These are phyloP conservation scores for Augiades crinisus DNA, from an alignment of 2,888 invertebrate species.

Conservation along the genomic window DNA sequence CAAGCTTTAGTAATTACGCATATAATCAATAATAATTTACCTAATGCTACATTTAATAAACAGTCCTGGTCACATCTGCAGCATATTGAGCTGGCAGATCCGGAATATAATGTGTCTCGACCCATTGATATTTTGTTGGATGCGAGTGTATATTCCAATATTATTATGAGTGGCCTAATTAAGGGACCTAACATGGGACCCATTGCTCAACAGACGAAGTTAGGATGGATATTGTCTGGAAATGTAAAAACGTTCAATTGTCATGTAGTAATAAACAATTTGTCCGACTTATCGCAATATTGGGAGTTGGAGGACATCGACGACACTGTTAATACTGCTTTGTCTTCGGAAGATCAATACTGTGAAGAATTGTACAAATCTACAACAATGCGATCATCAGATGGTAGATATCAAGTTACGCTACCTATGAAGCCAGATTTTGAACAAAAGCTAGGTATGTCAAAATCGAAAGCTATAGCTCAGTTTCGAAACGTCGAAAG, in stretches of 20 bases:
- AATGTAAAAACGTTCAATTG: not conserved
- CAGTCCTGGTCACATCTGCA: not conserved
- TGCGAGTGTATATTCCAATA: not conserved
- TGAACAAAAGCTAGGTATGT: not conserved
- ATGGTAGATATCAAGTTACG: not conserved
- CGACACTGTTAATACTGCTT: not conserved
- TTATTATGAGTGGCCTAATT: not conserved
- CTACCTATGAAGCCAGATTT: not conserved
- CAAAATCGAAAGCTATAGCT: not conserved
- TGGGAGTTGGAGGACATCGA: not conserved
- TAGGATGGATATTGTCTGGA: not conserved
- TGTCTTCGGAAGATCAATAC: not conserved
- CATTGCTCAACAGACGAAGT: not conserved
- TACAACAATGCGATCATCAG: not conserved
- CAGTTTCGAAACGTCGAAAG: not conserved
- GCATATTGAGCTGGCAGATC: slow-evolving; percentile 2
- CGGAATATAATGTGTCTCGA: not conserved
- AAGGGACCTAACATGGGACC: not conserved
- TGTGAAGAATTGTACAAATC: not conserved
- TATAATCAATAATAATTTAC: slow-evolving; percentile 3
- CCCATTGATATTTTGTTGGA: slow-evolving; percentile 3
- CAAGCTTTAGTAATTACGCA: not conserved
- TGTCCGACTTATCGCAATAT: not conserved
- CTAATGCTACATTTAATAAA: not conserved
- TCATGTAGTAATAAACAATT: not conserved